Evolutionary conservation across 1,140 invertebrate genomes (phyloP), one percentile per base, ranked within the genome.

Genomic region (Akabosia matsudoensis): DNA sequence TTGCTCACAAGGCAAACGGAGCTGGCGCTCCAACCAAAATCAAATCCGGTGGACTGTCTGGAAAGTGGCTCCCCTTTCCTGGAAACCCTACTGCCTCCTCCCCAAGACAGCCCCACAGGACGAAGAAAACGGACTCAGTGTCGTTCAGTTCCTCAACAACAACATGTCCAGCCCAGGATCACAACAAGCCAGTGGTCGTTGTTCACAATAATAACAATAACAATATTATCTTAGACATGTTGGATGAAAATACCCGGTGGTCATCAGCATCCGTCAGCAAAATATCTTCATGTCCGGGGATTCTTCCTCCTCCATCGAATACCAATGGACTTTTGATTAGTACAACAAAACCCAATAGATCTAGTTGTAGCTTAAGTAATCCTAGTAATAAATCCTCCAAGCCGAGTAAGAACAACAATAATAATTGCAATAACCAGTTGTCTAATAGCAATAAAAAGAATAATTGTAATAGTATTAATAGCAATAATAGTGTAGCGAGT

Each of bases 161-260:
- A 67, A 67, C 61, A 7, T 45, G 7, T 10, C 37, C 37, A 7
- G 18, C 18, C 37, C 37, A 7, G 18, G 18, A 7, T 24, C 26
- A 67, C 26, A 30, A 67, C 10, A 67, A 67, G 1, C 61, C 61
- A 24, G 31, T 67, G 13, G n/a, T 67, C 3, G 61, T 67, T 67
- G 61, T 67, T 13, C 61, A 67, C n/a, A 67, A 67, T 22, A 67
- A 67, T 67, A n/a, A n/a, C n/a, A 67, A 67, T 22, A 67, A 67
- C 61, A 67, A 67, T 22, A 13, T 67, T 7, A 67, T 67, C n/a
- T 10, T 67, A 1, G 61, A 67, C 24, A 31, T 67, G 61, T 30
- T 31, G 61, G 61, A 67, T 67, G 61, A 67, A 67, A 67, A 67
- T 67, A 67, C 61, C 61, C 61, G 61, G 61, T 67, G 61, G 61